Percentiles rank a stretch among this genome's conserved stretches.
phyloP scores from a whole-genome alignment of 37 sponge, comb jelly and placozoan species.

The Chondrosia reniformis region DNA sequence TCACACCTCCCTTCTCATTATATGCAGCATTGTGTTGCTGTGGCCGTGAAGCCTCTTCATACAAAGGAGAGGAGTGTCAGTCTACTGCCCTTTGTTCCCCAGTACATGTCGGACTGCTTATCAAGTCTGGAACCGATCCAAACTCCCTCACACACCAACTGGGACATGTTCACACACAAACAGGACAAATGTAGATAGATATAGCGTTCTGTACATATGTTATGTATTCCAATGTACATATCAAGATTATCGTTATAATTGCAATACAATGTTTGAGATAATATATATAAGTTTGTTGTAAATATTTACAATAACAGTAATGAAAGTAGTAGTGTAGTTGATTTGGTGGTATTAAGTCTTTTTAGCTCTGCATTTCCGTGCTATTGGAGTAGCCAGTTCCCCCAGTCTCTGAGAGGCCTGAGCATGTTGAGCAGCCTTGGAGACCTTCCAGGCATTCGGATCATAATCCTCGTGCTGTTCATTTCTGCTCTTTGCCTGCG shows the following conservation, averaged over 20 bases:
- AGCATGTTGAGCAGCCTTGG: constrained; percentile 57
- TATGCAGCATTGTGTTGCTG: constrained; percentile 68
- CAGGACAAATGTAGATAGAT: too few species aligned
- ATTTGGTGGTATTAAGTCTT: neutral
- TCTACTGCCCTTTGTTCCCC: too few species aligned
- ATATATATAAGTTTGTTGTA: neutral
- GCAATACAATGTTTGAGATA: neutral
- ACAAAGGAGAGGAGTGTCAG: too few species aligned
- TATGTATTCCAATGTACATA: too few species aligned
- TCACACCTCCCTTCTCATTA: neutral
- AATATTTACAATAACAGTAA: too few species aligned
- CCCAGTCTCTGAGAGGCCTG: constrained; percentile 57
- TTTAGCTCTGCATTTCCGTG: constrained; percentile 53
- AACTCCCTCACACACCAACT: too few species aligned
- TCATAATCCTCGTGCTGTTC: constrained; percentile 58
- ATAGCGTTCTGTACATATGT: too few species aligned
- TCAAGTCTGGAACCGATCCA: too few species aligned
- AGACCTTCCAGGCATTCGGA: constrained; percentile 68
- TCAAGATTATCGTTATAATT: too few species aligned
- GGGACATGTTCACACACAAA: too few species aligned
- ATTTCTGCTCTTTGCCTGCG: constrained; percentile 45
- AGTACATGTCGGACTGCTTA: too few species aligned
- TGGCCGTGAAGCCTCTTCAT: constrained; percentile 36
- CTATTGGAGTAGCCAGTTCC: constrained; percentile 67
- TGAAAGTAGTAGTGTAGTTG: too few species aligned